Conservation (phyloP, 2,888 invertebrate genomes). For the Noctua janthina region DNA sequence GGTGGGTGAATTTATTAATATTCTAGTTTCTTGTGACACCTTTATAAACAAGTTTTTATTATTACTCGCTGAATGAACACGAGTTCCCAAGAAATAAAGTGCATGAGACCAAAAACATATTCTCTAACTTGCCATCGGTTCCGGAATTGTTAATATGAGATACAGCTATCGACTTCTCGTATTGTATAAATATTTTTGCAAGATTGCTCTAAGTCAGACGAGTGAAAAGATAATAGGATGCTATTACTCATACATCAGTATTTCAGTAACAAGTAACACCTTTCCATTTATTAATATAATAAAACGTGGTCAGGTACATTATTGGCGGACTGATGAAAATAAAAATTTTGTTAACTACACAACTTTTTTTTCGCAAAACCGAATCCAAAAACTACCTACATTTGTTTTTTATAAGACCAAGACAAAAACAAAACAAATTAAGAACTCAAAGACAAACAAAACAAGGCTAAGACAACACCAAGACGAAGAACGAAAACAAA, state of each 20-base stretch:
- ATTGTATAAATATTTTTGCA: constrained; percentile 8
- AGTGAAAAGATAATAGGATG: background rate
- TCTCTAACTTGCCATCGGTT: background rate
- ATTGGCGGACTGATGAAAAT: background rate
- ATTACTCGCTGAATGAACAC: constrained; percentile 9
- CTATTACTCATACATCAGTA: background rate
- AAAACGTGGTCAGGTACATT: background rate
- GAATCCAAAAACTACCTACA: too few relatives aligned
- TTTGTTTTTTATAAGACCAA: background rate
- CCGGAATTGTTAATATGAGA: background rate
- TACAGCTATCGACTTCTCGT: background rate
- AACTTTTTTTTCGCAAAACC: background rate
- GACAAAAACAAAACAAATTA: background rate
- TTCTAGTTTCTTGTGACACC: constrained; percentile 55
- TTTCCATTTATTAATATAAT: too few relatives aligned
- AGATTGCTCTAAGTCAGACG: background rate
- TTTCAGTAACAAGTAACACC: too few relatives aligned
- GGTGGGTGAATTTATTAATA: constrained; percentile 61
- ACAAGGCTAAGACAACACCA: too few relatives aligned
- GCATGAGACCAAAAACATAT: background rate
- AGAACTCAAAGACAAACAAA: too few relatives aligned
- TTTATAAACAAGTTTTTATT: constrained; percentile 42
- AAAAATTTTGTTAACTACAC: background rate
- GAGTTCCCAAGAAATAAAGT: constrained; percentile 24
- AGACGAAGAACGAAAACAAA: too few relatives aligned